phyloP scores from a whole-genome alignment of 2,113 vertebrate genomes.

The Cyprinodon tularosa region DNA sequence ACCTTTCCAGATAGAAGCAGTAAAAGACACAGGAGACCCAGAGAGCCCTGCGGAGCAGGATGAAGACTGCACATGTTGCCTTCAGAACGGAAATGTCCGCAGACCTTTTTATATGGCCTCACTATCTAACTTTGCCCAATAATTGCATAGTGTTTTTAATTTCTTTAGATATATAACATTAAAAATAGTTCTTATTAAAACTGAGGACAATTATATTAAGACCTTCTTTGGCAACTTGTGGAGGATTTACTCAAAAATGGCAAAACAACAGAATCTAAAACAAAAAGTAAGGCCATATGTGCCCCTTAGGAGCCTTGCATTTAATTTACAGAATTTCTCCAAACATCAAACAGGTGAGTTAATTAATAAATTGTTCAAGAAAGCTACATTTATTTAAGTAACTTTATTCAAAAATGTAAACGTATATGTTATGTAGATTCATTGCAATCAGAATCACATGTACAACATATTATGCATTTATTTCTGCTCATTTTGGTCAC shows the following conservation, averaged over 20 bases:
- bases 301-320: no score
- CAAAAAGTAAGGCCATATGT: no score
- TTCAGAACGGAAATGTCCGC: conserved; percentile 37
- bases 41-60: conserved; percentile 42
- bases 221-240: background rate
- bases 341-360: no score
- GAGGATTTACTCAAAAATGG: background rate
- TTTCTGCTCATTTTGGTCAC: background rate
- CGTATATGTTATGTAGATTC: no score
- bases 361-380: no score
- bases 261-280: no score
- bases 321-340: no score
- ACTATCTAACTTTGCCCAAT: conserved; percentile 40
- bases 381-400: no score
- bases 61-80: conserved; percentile 47
- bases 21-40: conserved; percentile 56
- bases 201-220: background rate
- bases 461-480: background rate
- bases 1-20: conserved; percentile 69
- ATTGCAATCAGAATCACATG: no score
- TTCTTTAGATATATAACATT: conserved; percentile 25
- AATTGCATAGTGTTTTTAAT: conserved; percentile 51
- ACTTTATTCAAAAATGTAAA: no score
- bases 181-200: background rate
- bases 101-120: conserved; percentile 50